Evolutionary conservation across 2,797 vertebrate genomes (phyloP), one percentile per base, ranked within the genome.

Genomic region (Steatocranus sp.): DNA sequence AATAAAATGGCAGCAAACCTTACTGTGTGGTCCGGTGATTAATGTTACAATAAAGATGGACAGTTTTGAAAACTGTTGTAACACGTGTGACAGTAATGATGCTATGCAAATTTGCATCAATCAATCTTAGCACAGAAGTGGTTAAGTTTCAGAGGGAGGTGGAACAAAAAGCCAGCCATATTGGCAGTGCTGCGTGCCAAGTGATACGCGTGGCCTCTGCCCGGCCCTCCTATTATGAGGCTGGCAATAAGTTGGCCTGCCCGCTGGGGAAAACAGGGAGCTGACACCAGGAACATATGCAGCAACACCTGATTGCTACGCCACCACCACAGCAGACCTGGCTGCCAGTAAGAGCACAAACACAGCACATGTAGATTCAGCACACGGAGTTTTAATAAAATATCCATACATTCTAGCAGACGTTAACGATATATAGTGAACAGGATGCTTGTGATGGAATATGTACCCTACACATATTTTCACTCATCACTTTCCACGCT

Each of bases 111-210:
- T 94, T 18, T 25, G 5, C 49, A 3, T 89, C 92, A 90, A 94
- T 95, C 93, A 94, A 91, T 95, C 94, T 95, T 94, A 90, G 93
- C 91, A 88, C 87, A 85, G 90, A 92, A 94, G 92, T 90, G 92
- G 92, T 95, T 95, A 94, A 94, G 96, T 96, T 95, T 94, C 92
- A 96, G 97, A 94, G 92, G 92, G 94, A 94, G 93, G 88, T 86
- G 73, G 86, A 94, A 94, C 92, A 94, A 92, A 97, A 96, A 93
- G 82, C 41, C 95, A 96, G 96, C 93, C 97, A 98, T 98, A 98
- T 98, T 97, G 97, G 96, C 95, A 34, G 91, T 84, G 91, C 83
- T 90, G 79, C 90, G 96, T 97, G 97, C 98, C 97, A 98, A 98
- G 97, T 93, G 95, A 92, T 95, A 95, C 96, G 96, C 96, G 56